Base-by-base conservation (phyloP, 2,888 invertebrate species). In the Ormyrus pomaceus region DNA sequence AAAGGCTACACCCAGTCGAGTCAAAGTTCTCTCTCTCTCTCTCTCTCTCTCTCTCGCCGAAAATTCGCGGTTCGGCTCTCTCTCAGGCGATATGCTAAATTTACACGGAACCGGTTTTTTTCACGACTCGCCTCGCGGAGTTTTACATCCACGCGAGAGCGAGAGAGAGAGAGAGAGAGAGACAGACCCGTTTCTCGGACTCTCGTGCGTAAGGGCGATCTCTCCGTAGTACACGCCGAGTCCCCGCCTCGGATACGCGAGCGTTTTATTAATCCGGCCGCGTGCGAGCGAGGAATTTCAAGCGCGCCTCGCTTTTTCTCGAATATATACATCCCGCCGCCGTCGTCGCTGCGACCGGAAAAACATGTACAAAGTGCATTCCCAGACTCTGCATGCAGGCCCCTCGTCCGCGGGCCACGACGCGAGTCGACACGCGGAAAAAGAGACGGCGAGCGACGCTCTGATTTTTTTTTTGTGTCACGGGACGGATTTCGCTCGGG, bases 21-120 rank as follows among this genome's bases (percentile, higher is more conserved):
- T 3, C 11, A 13, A 59, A 61, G n/a, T 6, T 6, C 19, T 51
- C 6, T 13, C 55, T 19, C 19, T 19, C 19, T 19, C 19, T 19
- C 19, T 19, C 19, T 19, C 19, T 19, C 19, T 19, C 19, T 19
- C 13, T 13, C n/a, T 50, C 65, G 46, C 46, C 74, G 66, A 66
- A 74, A 66, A 74, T 51, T 74, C 66, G 50, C 46, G 55, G 19
- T 19, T 19, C 19, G 19, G 19, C 19, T 19, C 19, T 19, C 19
- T 19, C 50, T 13, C 45, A 45, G 7, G 9, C 74, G 66, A 61
- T 48, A 71, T 71, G 77, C 65, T 64, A 77, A 77, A 71, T 77
- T 77, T 71, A 59, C 19, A 19, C 45, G 10, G 59, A 71, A 77
- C 70, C 70, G 77, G 68, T 77, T 77, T 77, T 73, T 65, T 19